These are phyloP conservation scores for Drosophila nigricruria DNA, from an alignment of 2,888 invertebrate species.

Conservation along the genomic window DNA sequence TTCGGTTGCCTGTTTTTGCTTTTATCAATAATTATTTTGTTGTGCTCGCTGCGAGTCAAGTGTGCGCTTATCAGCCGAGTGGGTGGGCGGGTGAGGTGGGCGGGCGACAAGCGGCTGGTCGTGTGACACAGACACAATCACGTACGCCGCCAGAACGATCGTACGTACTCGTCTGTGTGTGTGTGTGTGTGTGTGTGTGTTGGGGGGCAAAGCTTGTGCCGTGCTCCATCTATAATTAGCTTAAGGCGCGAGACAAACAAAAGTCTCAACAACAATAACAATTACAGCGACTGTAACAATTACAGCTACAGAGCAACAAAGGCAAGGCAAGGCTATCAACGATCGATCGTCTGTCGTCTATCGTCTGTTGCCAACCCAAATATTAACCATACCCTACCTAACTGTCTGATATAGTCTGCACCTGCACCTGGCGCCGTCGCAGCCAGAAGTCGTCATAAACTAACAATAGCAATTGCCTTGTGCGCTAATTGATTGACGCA, in stretches of 20 bases:
- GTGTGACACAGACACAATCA: slow-evolving; percentile 79
- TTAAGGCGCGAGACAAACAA: slow-evolving; percentile 46
- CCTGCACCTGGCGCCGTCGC: background rate
- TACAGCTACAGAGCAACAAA: slow-evolving; percentile 36
- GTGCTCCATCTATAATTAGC: slow-evolving; percentile 71
- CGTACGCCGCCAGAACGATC: slow-evolving; percentile 58
- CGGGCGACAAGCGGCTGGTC: slow-evolving; percentile 46
- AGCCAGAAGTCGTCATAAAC: slow-evolving; percentile 5
- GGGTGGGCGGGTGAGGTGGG: background rate
- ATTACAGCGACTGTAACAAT: slow-evolving; percentile 9
- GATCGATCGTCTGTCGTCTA: slow-evolving; percentile 17
- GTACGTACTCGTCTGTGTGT: slow-evolving; percentile 11
- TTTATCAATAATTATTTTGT: slow-evolving; percentile 81
- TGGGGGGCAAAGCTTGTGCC: slow-evolving; percentile 49
- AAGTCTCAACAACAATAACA: slow-evolving; percentile 18
- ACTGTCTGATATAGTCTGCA: slow-evolving; percentile 39
- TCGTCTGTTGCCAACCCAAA: slow-evolving; percentile 64
- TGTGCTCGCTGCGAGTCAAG: slow-evolving; percentile 71
- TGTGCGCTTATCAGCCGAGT: slow-evolving; percentile 66
- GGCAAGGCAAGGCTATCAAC: slow-evolving; percentile 43
- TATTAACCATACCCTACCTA: slow-evolving; percentile 67
- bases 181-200: slow-evolving; percentile 15
- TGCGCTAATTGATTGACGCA: slow-evolving; percentile 68
- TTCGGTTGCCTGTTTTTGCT: slow-evolving; percentile 42
- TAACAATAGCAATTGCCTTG: slow-evolving; percentile 36